Base-by-base conservation (phyloP, 1,140 invertebrate species). In the Heliconius melpomene region DNA sequence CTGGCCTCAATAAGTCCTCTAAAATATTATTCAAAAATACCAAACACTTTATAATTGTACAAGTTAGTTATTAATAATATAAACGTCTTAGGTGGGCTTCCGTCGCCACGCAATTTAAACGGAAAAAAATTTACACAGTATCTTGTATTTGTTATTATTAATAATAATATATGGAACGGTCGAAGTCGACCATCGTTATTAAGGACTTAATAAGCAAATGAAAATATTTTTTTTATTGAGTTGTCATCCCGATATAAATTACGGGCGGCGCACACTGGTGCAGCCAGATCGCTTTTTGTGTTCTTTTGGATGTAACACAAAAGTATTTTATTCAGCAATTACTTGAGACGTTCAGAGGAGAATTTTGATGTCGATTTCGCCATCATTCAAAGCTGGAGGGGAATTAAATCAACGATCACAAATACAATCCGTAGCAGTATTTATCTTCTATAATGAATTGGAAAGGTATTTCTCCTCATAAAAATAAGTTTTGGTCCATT, bases 161-260 rank as follows among this genome's bases (percentile, higher is more conserved):
- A 73, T 72, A 77, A 77, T 77, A 88, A 88, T 87, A 88, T 89
- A 87, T 89, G 89, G 86, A 91, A 89, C 88, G 83, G 82, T 78
- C 85, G 40, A 77, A 75, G 86, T 82, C 84, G 85, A 84, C 86
- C 86, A 87, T 88, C 91, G 88, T 92, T 94, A 93, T 94, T 93
- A 93, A 94, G 89, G 90, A 87, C 92, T 94, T 91, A 93, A 94
- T 94, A 94, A 94, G 91, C 91, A 94, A 94, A 94, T 94, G 93
- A 91, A 93, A 93, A 93, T 89, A 94, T 93, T 94, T 94, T 92
- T 66, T 93, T 94, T 94, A 94, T 94, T 93, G 91, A 94, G 89
- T 91, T 92, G 91, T 94, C 92, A 93, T 92, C 93, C 87, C 82
- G 87, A 93, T 93, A 94, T 94, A 94, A 94, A 93, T 94, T 91